Evolutionary conservation across 1,140 invertebrate genomes (phyloP).

Genomic region (Diuraphis noxia): DNA sequence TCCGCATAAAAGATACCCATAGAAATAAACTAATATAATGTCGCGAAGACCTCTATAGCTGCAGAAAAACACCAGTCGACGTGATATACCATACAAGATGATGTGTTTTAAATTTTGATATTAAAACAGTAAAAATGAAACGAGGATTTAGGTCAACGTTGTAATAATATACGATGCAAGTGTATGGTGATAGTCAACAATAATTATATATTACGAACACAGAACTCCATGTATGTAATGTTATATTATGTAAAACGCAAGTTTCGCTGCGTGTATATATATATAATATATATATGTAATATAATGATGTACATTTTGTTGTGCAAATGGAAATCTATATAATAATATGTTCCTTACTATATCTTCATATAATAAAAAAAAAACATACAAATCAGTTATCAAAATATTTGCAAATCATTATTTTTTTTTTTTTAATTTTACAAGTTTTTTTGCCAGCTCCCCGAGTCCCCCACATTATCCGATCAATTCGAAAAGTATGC

Average conservation of each 20-base stretch:
- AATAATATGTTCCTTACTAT: background rate
- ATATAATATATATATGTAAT: too few species aligned
- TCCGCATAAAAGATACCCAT: background rate
- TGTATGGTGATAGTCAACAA: background rate
- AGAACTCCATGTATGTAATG: background rate
- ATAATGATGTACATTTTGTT: background rate
- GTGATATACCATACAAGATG: background rate
- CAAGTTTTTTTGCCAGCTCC: too few species aligned
- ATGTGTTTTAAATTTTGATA: constrained; percentile 2
- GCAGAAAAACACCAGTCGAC: background rate
- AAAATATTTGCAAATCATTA: too few species aligned
- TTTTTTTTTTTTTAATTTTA: too few species aligned
- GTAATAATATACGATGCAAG: background rate
- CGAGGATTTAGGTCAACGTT: constrained; percentile 15
- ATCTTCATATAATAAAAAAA: too few species aligned
- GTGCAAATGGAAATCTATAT: background rate
- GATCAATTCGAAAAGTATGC: too few species aligned
- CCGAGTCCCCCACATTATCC: too few species aligned
- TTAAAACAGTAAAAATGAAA: background rate
- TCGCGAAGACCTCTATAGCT: background rate
- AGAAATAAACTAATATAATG: background rate
- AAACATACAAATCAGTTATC: too few species aligned
- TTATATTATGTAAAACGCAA: background rate
- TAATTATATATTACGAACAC: background rate
- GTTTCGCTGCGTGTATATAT: background rate